Percentiles rank a stretch among this genome's conserved stretches.
Conservation (phyloP, 2,113 vertebrate species). For the Paramisgurnus dabryanus region DNA sequence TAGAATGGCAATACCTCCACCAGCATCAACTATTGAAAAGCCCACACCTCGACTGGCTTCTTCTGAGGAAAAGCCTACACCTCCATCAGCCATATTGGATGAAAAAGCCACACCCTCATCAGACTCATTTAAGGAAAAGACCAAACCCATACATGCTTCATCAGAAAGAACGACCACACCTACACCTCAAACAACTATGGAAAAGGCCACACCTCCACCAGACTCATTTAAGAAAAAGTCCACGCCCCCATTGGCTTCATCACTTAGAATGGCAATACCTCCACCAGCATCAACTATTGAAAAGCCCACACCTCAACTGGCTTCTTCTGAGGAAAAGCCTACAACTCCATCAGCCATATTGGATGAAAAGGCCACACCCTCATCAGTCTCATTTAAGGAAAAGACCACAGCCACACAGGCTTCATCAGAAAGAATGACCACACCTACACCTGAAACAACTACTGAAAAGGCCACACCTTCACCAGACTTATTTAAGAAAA, state of each 20-base stretch:
- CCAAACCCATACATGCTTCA: not conserved
- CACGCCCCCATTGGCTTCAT: not conserved
- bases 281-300: not conserved
- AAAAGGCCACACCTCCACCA: not conserved
- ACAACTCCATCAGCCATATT: not conserved
- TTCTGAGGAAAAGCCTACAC: not conserved
- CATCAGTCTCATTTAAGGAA: not conserved
- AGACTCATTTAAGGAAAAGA: not conserved
- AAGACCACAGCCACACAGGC: not conserved
- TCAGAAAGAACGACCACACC: not conserved
- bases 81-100: not conserved
- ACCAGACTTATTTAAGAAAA: not conserved
- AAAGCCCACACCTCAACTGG: not conserved
- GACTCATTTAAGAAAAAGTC: not conserved
- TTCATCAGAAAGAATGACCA: not conserved
- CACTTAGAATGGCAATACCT: not conserved
- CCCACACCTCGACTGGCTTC: not conserved
- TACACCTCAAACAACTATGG: not conserved
- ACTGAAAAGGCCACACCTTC: not conserved
- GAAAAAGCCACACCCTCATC: not conserved
- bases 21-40: not conserved
- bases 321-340: not conserved
- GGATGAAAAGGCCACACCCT: not conserved
- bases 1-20: not conserved
- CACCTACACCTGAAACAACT: not conserved